A percentile compares a stretch with the other conserved stretches of the same genome.
These are phyloP conservation scores for Sebastes cheni DNA, from an alignment of 2,797 vertebrate genomes.

Conservation along the genomic window DNA sequence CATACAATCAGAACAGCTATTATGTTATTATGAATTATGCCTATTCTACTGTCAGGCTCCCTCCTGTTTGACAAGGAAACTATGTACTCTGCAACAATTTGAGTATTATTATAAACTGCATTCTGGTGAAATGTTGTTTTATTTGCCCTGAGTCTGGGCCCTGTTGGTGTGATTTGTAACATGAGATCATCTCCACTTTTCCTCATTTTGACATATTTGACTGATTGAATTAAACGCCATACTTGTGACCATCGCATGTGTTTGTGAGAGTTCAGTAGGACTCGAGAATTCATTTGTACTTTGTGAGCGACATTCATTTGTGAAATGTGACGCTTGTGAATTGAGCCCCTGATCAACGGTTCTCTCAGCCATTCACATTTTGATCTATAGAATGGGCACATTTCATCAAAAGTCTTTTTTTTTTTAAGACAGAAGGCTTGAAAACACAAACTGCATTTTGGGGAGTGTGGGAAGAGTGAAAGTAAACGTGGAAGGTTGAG, in stretches of 20 bases:
- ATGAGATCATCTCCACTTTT: neutral
- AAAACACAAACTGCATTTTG: neutral
- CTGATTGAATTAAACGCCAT: neutral
- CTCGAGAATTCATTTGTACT: neutral
- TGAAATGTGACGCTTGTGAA: neutral
- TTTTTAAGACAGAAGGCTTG: neutral
- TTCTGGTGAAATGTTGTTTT: neutral
- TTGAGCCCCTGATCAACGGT: neutral
- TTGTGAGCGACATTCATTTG: neutral
- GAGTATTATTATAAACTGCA: neutral
- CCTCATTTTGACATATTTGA: neutral
- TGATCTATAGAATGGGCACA: neutral
- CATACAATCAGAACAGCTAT: slow-evolving; percentile 58
- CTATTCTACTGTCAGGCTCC: neutral
- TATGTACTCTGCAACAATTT: neutral
- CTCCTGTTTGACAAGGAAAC: slow-evolving; percentile 15
- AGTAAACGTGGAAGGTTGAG: neutral
- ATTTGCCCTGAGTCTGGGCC: neutral
- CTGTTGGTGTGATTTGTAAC: neutral
- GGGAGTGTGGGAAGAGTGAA: neutral
- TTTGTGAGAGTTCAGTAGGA: neutral
- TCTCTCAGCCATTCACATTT: neutral
- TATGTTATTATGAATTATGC: slow-evolving; percentile 41
- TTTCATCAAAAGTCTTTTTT: neutral
- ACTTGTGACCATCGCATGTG: neutral